Base-by-base conservation (phyloP, 2,797 vertebrate species). In the Lepilemur septentrionalis region DNA sequence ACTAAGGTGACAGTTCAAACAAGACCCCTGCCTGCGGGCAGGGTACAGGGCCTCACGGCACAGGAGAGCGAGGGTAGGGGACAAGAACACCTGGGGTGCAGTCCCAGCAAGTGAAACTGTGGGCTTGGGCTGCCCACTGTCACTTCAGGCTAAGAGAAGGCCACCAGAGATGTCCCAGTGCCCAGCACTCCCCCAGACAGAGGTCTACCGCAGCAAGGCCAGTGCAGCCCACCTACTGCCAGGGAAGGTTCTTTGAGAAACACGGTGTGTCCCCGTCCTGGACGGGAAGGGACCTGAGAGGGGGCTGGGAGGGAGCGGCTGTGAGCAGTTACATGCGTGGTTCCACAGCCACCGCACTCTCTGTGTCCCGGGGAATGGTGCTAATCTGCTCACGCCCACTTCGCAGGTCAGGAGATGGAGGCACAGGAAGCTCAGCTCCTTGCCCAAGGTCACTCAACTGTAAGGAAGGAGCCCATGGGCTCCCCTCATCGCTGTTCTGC, bases 251-350 rank as follows among this genome's bases (percentile, higher is more conserved):
- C 69, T 46, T 23, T 57, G 43, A 92, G 63, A 69, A 2, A 25
- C 3, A 50, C 12, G 4, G 52, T 48, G 23, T 10, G 25, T 11
- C 30, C 41, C 35, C 72, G 32, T 52, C 41, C 70, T 43, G 48
- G 13, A 5, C 0, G 7, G 41, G 1, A 55, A 89, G 59, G 41
- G 50, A 20, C 32, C 32, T 28, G 38, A 22, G 12, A 43, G 30
- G 79, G 23, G 11, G 5, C 0, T 13, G 2, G 20, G 25, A 41
- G n/a, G 76, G 38, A 61, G 43, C 23, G 22, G 46, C 41, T 15
- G 4, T 7, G 55, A 22, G 82, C 1, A 11, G 18, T 7, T 2
- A 20, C 30, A 11, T 4, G 6, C 63, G 4, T 0, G 48, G 69
- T 22, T 38, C 17, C 30, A 14, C 2, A 7, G 2, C 12, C 4